Evolutionary conservation across 2,113 vertebrate genomes (phyloP), one percentile per base, ranked within the genome.

Genomic region (Oreochromis tanganicae): DNA sequence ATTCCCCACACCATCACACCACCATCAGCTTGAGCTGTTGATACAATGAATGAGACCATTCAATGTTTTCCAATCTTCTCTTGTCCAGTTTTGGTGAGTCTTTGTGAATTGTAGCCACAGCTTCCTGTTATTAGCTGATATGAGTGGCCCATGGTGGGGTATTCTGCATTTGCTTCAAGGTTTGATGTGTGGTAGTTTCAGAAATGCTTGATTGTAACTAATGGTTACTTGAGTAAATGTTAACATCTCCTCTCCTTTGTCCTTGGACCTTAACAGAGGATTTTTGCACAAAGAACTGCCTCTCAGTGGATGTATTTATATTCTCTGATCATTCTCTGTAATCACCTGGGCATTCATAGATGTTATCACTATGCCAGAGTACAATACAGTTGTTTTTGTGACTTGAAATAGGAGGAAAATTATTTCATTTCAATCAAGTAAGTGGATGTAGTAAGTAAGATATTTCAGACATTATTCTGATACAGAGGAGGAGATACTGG

Each of bases 21-120:
- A 66, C 61, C 32, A 36, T n/a, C 61, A 66, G 17, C 32, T 36
- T 7, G 61, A n/a, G 61, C 61, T 66, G 0, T 66, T 66, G 61
- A 66, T 36, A 66, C 10, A 66, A 0, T 0, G 6, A 34, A 36
- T 66, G 17, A 66, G 17, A 66, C 0, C 61, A 66, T 2, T 9
- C 9, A 41, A 10, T 1, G 17, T n/a, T 38, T 66, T 66, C 61
- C 17, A 66, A 38, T 66, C 61, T 66, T 1, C 17, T 38, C 6
- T n/a, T 66, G 32, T 43, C 41, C 41, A 43, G 11, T n/a, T 66
- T 12, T n/a, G 4, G 10, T 36, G 61, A 66, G 32, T 38, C 17
- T 0, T 12, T 66, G 61, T 66, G 61, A 66, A 38, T 3, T 38
- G 4, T 38, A 38, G 34, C 19, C 34, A 36, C 17, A 66, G 17